A percentile compares a stretch with the other conserved stretches of the same genome.
Evolutionary conservation across 2,113 vertebrate genomes (phyloP).

Genomic region (Cranoglanis bouderius): DNA sequence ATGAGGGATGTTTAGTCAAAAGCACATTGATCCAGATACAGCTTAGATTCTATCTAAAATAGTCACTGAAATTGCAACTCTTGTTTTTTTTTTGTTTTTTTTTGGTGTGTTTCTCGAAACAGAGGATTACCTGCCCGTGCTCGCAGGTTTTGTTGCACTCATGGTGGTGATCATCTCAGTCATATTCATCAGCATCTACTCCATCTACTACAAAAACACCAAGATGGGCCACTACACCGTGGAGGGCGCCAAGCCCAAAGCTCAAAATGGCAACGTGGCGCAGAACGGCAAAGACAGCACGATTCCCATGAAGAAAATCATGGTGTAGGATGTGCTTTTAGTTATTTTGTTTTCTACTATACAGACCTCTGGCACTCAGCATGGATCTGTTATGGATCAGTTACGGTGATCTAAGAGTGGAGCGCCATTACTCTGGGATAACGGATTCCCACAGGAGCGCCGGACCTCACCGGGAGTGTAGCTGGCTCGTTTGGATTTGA

Average conservation of each 20-base stretch:
- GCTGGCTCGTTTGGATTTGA: not conserved
- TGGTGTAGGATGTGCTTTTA: slow-evolving; percentile 49
- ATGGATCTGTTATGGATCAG: not conserved
- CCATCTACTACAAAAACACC: slow-evolving; percentile 78
- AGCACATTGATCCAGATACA: not conserved
- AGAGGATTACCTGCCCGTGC: slow-evolving; percentile 76
- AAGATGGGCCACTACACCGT: slow-evolving; percentile 72
- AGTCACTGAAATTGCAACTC: not conserved
- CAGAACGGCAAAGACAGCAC: slow-evolving; percentile 68
- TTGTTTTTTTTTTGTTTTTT: slow-evolving; percentile 2
- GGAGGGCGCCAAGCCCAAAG: slow-evolving; percentile 64
- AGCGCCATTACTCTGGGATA: not conserved
- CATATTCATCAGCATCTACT: slow-evolving; percentile 72
- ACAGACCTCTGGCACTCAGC: not conserved
- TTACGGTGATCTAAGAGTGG: not conserved
- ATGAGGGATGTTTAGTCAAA: not conserved
- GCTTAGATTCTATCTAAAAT: not conserved
- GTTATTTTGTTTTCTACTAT: slow-evolving; percentile 24
- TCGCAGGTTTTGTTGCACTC: slow-evolving; percentile 72
- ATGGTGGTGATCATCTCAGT: slow-evolving; percentile 67
- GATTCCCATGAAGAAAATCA: slow-evolving; percentile 71
- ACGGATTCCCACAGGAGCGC: not conserved
- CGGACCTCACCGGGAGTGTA: not conserved
- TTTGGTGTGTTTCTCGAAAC: slow-evolving; percentile 49
- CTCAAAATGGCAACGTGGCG: slow-evolving; percentile 66